Evolutionary conservation across 2,888 invertebrate species (phyloP).

Genomic region (Deroplatys truncata): DNA sequence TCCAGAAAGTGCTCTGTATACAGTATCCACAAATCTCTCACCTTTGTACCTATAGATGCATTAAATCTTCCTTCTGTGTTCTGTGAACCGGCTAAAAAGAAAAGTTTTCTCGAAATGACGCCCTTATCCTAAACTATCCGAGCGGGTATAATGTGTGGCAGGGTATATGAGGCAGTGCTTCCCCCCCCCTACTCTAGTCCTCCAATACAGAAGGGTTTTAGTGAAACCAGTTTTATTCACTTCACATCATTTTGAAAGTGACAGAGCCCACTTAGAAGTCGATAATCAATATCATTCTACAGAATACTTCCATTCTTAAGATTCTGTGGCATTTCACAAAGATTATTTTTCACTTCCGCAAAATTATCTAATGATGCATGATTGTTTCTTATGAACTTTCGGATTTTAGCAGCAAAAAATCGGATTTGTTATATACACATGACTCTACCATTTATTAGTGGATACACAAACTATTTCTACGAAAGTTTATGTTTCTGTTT

Average conservation of each 20-base stretch:
- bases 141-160: conserved; percentile 6
- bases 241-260: not conserved
- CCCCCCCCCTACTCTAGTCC: too few relatives aligned
- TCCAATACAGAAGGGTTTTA: not conserved
- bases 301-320: not conserved
- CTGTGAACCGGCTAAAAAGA: conserved; percentile 1
- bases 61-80: not conserved
- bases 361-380: too few relatives aligned
- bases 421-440: too few relatives aligned
- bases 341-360: not conserved
- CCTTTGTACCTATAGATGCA: conserved; percentile 7
- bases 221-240: not conserved
- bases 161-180: not conserved
- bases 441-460: too few relatives aligned
- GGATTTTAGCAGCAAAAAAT: too few relatives aligned
- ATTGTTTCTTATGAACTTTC: not conserved
- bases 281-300: not conserved
- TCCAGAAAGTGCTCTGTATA: not conserved
- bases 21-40: not conserved
- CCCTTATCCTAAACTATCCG: conserved; percentile 9
- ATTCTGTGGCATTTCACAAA: not conserved
- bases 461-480: too few relatives aligned
- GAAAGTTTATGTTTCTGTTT: too few relatives aligned
- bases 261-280: not conserved
- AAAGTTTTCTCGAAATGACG: conserved; percentile 10